Evolutionary conservation across 2,888 invertebrate species (phyloP), one percentile per base, ranked within the genome.

Genomic region (Dasypogon diadema): DNA sequence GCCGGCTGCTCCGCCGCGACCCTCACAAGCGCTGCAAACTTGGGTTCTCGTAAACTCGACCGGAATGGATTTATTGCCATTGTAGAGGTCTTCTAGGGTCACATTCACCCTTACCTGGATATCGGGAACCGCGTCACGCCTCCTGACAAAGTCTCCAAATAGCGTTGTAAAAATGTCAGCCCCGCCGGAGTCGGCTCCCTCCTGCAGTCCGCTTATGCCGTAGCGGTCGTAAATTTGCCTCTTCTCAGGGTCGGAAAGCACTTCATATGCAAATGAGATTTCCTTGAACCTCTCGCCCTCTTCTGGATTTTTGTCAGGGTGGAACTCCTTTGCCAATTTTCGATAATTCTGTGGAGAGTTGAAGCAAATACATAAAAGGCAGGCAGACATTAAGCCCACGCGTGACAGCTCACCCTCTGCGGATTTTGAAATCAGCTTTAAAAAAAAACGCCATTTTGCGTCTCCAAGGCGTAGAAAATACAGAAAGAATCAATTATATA

Each of bases 201-300:
- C 95, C 87, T 96, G 95, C 80, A 97, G 87, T 0, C 95, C 97
- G 83, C 95, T 94, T 79, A 97, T 84, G 3, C 97, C 98, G 87
- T 91, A 91, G 82, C 91, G 91, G 85, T 98, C 97, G 84, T 98
- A 98, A 48, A 92, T 88, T 82, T 92, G 91, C 75, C 94, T 89
- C 86, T 97, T 97, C 81, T 94, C 93, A 2, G 94, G 89, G 87
- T 97, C 95, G 10, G 96, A 96, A 72, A 98, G 88, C 58, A 97
- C 92, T 88, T 98, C 97, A 85, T 97, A 96, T 0, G 97, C 97
- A 87, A 94, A 97, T 77, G 96, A 95, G 81, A 98, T 97, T 88
- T 98, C 97, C 86, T 97, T 97, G 84, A 97, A 97, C 88, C 93
- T 95, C 84, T 97, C 97, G 75, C 95, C 97, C 77, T 95, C 93